Evolutionary conservation across 2,797 vertebrate species (phyloP).

Genomic region (Poliocrania exsul): DNA sequence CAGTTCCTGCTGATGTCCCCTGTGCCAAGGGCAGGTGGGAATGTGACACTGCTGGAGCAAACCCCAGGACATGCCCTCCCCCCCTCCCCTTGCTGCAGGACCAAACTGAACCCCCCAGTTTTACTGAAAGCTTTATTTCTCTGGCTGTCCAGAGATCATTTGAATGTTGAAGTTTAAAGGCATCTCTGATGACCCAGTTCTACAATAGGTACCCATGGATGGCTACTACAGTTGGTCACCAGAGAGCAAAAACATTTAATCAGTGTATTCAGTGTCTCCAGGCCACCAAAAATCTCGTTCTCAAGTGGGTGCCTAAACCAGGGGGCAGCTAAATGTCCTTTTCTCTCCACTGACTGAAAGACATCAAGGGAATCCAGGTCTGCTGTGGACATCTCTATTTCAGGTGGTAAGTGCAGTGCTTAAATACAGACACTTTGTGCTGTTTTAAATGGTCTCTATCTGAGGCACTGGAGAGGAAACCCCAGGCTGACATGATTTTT

Average conservation of each 20-base stretch:
- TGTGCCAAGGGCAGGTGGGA: slow-evolving; percentile 52
- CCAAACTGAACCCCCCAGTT: not conserved
- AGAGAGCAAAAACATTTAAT: not conserved
- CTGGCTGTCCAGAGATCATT: not conserved
- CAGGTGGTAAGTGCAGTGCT: not conserved
- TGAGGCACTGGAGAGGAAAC: not conserved
- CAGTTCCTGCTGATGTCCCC: slow-evolving; percentile 92
- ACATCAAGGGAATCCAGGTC: rapidly evolving
- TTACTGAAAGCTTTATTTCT: not conserved
- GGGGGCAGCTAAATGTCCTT: not conserved
- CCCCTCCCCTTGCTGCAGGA: not conserved
- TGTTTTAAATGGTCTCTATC: not conserved
- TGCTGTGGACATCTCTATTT: not conserved
- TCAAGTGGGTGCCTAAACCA: not conserved
- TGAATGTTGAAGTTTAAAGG: not conserved
- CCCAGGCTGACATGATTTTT: not conserved
- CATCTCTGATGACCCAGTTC: not conserved
- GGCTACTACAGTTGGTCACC: not conserved
- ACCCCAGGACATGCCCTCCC: not conserved
- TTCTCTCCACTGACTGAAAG: not conserved
- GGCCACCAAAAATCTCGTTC: not conserved
- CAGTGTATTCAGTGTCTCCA: not conserved
- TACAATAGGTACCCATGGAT: not conserved
- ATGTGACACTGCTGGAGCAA: not conserved
- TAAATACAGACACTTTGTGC: not conserved